Conservation (phyloP, 2,797 vertebrate species). For the Salarias fasciatus region DNA sequence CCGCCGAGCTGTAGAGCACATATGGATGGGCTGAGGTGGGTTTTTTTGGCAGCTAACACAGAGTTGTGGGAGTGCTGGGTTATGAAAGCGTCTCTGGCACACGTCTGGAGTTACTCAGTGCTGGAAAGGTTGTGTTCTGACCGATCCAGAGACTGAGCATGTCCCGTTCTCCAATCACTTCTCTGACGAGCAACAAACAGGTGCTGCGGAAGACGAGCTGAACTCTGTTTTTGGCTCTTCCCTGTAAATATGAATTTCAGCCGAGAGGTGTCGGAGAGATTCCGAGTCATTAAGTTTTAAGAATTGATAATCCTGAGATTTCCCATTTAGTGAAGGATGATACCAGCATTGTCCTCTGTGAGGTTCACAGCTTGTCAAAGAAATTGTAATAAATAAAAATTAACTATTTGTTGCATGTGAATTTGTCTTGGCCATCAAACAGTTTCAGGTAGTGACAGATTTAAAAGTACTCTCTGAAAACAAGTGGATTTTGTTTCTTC, state of each 20-base stretch:
- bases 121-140: constrained; percentile 54
- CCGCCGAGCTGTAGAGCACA: constrained; percentile 38
- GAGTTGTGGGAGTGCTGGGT: constrained; percentile 52
- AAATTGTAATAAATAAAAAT: too few species aligned
- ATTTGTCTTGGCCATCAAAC: too few species aligned
- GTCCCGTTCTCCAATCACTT: constrained; percentile 64
- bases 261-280: constrained; percentile 68
- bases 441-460: too few species aligned
- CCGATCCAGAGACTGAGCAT: constrained; percentile 59
- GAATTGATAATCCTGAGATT: constrained; percentile 56
- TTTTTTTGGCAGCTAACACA: constrained; percentile 48
- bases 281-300: constrained; percentile 58
- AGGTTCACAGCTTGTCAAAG: too few species aligned
- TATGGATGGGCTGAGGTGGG: constrained; percentile 52
- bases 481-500: background rate
- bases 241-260: constrained; percentile 70
- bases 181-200: constrained; percentile 72
- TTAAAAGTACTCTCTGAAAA: too few species aligned
- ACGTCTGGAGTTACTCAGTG: constrained; percentile 58
- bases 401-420: too few species aligned
- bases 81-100: constrained; percentile 70
- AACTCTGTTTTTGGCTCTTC: constrained; percentile 62
- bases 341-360: too few species aligned
- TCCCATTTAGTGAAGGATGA: too few species aligned
- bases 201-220: constrained; percentile 61